phyloP scores from a whole-genome alignment of 2,797 vertebrate genomes.

The Takifugu rubripes region DNA sequence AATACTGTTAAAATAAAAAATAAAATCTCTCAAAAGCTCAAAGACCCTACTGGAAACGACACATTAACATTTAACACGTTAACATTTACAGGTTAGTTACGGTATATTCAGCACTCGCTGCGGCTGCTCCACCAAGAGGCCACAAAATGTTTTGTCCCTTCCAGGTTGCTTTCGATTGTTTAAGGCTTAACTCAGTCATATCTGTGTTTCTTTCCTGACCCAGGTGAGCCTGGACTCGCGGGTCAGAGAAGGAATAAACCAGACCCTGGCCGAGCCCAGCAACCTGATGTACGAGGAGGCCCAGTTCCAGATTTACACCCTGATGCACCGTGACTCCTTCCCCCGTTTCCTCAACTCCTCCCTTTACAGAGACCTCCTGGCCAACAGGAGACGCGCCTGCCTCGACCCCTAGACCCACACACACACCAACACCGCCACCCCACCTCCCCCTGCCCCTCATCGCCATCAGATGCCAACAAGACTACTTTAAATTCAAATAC shows the following conservation, averaged over 20 bases:
- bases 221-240: conserved; percentile 98
- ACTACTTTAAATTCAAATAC: conserved; percentile 71
- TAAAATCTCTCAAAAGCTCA: no score
- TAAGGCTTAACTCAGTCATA: no score
- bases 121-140: no score
- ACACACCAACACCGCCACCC: conserved; percentile 21
- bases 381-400: conserved; percentile 88
- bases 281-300: conserved; percentile 97
- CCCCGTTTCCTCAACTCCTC: conserved; percentile 99
- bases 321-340: conserved; percentile 99
- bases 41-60: no score
- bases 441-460: conserved; percentile 43
- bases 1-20: no score
- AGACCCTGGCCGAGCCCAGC: conserved; percentile 88
- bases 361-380: conserved; percentile 94
- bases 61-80: no score
- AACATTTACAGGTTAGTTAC: no score
- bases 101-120: no score
- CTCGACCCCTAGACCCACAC: conserved; percentile 85
- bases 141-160: no score
- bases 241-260: conserved; percentile 96
- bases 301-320: conserved; percentile 97
- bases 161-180: no score
- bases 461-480: conserved; percentile 59
- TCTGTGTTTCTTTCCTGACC: conserved; percentile 19